Conservation (phyloP, 2,888 invertebrate species). For the Hoplodrina blanda region DNA sequence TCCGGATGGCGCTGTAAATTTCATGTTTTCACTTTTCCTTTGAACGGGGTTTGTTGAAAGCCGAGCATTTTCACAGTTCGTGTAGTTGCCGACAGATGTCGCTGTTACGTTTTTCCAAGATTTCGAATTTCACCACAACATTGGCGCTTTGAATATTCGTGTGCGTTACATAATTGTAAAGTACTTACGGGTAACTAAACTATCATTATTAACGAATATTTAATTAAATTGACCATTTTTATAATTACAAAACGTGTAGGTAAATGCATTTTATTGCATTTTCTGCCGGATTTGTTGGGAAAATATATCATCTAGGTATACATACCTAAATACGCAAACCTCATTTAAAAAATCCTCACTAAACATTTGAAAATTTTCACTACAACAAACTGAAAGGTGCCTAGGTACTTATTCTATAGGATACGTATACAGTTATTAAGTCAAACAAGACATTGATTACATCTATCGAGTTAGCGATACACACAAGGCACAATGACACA, state of each 20-base stretch:
- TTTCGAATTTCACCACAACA: constrained; percentile 1
- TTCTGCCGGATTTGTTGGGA: too few relatives aligned
- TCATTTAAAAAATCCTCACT: too few relatives aligned
- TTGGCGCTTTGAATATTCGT: not conserved
- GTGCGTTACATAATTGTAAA: not conserved
- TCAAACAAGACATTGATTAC: constrained; percentile 11
- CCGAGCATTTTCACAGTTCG: constrained; percentile 37
- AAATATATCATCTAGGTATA: too few relatives aligned
- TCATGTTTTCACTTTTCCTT: constrained; percentile 45
- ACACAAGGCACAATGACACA: constrained; percentile 1
- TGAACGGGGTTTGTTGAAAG: constrained; percentile 35
- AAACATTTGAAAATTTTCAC: too few relatives aligned
- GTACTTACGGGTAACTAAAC: too few relatives aligned
- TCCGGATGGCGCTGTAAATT: constrained; percentile 52
- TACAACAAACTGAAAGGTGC: too few relatives aligned
- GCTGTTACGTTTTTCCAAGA: constrained; percentile 5
- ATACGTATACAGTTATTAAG: not conserved
- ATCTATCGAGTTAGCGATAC: not conserved
- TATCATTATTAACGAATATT: too few relatives aligned
- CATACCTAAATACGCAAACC: too few relatives aligned
- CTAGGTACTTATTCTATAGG: too few relatives aligned
- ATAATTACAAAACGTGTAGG: too few relatives aligned
- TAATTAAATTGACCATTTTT: too few relatives aligned
- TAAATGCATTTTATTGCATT: too few relatives aligned
- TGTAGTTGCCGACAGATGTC: constrained; percentile 51